Evolutionary conservation across 2,888 invertebrate genomes (phyloP).

Genomic region (Ennomos fuscantarius): DNA sequence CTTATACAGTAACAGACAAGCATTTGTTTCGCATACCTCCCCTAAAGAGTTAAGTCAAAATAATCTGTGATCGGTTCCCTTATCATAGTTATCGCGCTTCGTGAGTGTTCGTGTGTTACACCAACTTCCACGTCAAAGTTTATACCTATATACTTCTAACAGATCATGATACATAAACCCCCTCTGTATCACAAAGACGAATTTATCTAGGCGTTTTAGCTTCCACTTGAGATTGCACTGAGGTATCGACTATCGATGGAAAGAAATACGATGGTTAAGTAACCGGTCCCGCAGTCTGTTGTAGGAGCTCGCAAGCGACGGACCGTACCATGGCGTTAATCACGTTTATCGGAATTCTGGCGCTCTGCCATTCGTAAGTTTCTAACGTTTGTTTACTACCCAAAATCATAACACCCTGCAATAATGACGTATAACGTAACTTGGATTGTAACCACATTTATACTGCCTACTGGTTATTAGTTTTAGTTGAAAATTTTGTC

Average conservation of each 20-base stretch:
- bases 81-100: background rate
- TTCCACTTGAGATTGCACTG: constrained; percentile 56
- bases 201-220: constrained; percentile 51
- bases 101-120: constrained; percentile 18
- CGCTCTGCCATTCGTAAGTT: constrained; percentile 70
- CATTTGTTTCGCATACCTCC: no score
- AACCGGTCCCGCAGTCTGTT: constrained; percentile 55
- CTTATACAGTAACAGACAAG: no score
- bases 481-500: background rate
- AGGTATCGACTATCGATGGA: constrained; percentile 24
- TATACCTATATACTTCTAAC: background rate
- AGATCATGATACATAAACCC: constrained; percentile 37
- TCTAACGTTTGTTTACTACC: constrained; percentile 49
- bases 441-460: background rate
- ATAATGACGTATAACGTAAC: constrained; percentile 10
- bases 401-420: constrained; percentile 36
- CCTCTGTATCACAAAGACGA: constrained; percentile 43
- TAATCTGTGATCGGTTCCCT: background rate
- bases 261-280: constrained; percentile 7
- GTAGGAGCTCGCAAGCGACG: constrained; percentile 49
- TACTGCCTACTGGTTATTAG: background rate
- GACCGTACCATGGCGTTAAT: constrained; percentile 61
- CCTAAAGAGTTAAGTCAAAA: background rate
- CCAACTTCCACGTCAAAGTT: constrained; percentile 6
- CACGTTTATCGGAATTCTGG: constrained; percentile 61